Percentiles rank a stretch among this genome's conserved stretches.
These are phyloP conservation scores for Ormyrus thymus DNA, from an alignment of 2,888 invertebrate genomes.

Conservation along the genomic window DNA sequence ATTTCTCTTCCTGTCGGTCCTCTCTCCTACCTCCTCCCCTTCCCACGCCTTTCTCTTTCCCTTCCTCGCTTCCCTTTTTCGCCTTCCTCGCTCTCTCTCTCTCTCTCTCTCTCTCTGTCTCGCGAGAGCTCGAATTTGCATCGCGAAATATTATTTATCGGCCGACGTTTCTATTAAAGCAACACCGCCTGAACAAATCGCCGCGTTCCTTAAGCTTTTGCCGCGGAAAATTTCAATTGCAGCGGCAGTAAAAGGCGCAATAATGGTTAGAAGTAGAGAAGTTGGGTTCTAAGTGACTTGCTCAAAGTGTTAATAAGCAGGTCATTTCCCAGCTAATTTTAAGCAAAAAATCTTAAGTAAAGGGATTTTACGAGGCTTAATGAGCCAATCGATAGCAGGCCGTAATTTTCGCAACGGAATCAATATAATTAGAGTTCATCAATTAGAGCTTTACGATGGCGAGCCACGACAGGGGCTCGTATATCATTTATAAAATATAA, in stretches of 20 bases:
- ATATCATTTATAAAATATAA: conserved; percentile 49
- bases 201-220: conserved; percentile 34
- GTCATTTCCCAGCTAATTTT: too few species aligned
- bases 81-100: background rate
- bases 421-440: conserved; percentile 47
- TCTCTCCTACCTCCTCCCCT: conserved; percentile 44
- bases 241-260: background rate
- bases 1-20: conserved; percentile 56
- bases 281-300: too few species aligned
- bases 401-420: conserved; percentile 19
- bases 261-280: too few species aligned
- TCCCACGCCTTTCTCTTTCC: conserved; percentile 2
- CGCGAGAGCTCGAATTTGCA: conserved; percentile 42
- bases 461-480: conserved; percentile 38
- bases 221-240: conserved; percentile 13
- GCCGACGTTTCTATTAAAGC: conserved; percentile 51
- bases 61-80: background rate
- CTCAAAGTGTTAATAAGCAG: too few species aligned
- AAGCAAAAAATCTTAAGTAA: too few species aligned
- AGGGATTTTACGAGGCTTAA: background rate
- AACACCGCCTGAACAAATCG: conserved; percentile 43
- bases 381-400: conserved; percentile 20
- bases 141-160: conserved; percentile 52
- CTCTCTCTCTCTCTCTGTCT: background rate
- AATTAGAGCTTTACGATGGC: conserved; percentile 40